Evolutionary conservation across 2,888 invertebrate species (phyloP).

Genomic region (Dynastes tityus): DNA sequence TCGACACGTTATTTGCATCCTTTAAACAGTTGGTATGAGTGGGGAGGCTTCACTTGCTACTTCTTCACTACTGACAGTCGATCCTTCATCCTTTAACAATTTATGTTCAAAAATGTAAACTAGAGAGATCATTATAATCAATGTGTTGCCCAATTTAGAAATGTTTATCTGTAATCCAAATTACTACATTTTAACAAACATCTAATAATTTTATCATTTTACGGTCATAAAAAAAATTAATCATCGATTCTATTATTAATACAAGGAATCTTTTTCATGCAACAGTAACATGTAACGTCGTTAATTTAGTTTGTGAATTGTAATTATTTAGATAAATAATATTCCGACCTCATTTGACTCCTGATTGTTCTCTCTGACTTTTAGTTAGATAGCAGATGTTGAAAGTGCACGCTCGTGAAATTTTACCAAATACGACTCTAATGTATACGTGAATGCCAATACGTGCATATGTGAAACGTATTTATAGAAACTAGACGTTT

Average conservation of each 20-base stretch:
- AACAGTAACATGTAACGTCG: conserved; percentile 35
- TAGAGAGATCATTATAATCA: too few relatives aligned
- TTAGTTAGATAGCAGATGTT: conserved; percentile 50
- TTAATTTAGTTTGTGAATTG: conserved; percentile 49
- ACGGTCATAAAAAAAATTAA: conserved; percentile 30
- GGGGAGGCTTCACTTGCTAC: too few relatives aligned
- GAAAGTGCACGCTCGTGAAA: conserved; percentile 48
- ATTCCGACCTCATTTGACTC: conserved; percentile 46
- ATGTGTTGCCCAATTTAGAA: too few relatives aligned
- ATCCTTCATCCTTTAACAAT: too few relatives aligned
- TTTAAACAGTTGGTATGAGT: too few relatives aligned
- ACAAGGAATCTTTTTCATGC: conserved; percentile 49
- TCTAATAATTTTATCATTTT: conserved; percentile 32
- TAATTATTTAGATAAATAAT: conserved; percentile 51
- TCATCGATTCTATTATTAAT: conserved; percentile 44
- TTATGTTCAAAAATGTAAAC: too few relatives aligned
- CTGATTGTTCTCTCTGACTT: conserved; percentile 52
- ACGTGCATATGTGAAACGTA: conserved; percentile 2
- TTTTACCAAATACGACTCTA: conserved; percentile 29
- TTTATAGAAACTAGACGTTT: conserved; percentile 19
- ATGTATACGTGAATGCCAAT: not conserved
- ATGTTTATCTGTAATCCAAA: conserved; percentile 19
- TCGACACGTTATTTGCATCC: too few relatives aligned
- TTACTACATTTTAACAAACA: conserved; percentile 41
- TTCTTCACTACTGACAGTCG: too few relatives aligned